A percentile compares a stretch with the other conserved stretches of the same genome.
These are phyloP conservation scores for Orestias chungarensis DNA, from an alignment of 2,797 vertebrate genomes.

Conservation along the genomic window DNA sequence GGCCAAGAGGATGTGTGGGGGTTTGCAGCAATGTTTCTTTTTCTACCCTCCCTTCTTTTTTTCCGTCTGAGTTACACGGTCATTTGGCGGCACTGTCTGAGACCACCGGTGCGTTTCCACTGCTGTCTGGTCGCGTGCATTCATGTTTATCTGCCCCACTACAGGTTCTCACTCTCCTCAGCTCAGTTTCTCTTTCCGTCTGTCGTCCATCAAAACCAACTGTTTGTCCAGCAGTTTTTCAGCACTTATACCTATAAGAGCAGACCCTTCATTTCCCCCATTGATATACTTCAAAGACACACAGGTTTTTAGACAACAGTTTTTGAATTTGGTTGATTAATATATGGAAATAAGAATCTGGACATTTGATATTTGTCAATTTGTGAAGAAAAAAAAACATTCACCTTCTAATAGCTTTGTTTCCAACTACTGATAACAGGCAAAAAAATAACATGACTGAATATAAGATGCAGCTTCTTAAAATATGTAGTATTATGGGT, in stretches of 20 bases:
- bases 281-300: not conserved
- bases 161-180: slow-evolving; percentile 47
- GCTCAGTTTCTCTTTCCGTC: slow-evolving; percentile 46
- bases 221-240: slow-evolving; percentile 18
- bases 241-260: not conserved
- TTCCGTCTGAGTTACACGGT: slow-evolving; percentile 75
- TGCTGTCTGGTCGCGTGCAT: slow-evolving; percentile 50
- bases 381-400: not conserved
- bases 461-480: not conserved
- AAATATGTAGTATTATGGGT: not conserved
- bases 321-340: not conserved
- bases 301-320: not conserved
- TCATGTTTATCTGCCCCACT: slow-evolving; percentile 46
- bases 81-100: slow-evolving; percentile 63
- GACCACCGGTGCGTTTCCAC: slow-evolving; percentile 74
- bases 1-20: slow-evolving; percentile 41
- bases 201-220: slow-evolving; percentile 34
- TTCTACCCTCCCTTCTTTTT: slow-evolving; percentile 62
- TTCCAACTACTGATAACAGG: not conserved
- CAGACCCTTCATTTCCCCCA: slow-evolving; percentile 1
- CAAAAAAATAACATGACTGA: not conserved
- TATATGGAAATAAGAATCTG: not conserved
- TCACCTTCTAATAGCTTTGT: not conserved
- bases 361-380: not conserved
- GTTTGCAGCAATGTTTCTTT: slow-evolving; percentile 60